Conservation (phyloP, 2,888 invertebrate species). For the Sturmia bella region DNA sequence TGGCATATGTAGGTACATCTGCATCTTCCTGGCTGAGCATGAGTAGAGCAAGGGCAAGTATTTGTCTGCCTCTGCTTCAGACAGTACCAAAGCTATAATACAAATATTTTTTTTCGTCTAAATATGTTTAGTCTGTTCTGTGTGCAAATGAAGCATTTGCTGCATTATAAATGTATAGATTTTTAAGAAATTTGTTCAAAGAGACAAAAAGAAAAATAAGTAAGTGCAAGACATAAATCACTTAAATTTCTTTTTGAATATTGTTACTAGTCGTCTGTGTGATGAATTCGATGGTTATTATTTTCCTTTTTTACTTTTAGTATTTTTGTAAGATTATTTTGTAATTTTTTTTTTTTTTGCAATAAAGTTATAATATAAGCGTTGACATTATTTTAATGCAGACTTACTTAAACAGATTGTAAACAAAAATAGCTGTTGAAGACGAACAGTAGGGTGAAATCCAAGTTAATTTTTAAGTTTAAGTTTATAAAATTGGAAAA, state of each 20-base stretch:
- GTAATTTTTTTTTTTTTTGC: constrained; percentile 15
- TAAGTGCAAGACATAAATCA: constrained; percentile 47
- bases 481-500: too few species aligned
- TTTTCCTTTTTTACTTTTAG: not conserved
- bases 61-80: not conserved
- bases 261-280: not conserved
- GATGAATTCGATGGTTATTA: not conserved
- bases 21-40: not conserved
- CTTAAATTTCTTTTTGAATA: constrained; percentile 35
- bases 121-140: constrained; percentile 42
- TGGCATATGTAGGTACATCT: constrained; percentile 28
- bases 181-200: constrained; percentile 2
- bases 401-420: not conserved
- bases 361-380: constrained; percentile 48
- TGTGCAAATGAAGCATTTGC: constrained; percentile 29
- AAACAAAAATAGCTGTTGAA: too few species aligned
- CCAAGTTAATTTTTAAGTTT: too few species aligned
- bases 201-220: not conserved
- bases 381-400: constrained; percentile 29
- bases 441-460: too few species aligned
- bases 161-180: not conserved
- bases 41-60: not conserved
- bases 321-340: not conserved
- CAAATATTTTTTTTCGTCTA: constrained; percentile 19
- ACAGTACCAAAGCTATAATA: not conserved